Conservation (phyloP, 2,888 invertebrate genomes). For the Drepanosiphum platanoidis region DNA sequence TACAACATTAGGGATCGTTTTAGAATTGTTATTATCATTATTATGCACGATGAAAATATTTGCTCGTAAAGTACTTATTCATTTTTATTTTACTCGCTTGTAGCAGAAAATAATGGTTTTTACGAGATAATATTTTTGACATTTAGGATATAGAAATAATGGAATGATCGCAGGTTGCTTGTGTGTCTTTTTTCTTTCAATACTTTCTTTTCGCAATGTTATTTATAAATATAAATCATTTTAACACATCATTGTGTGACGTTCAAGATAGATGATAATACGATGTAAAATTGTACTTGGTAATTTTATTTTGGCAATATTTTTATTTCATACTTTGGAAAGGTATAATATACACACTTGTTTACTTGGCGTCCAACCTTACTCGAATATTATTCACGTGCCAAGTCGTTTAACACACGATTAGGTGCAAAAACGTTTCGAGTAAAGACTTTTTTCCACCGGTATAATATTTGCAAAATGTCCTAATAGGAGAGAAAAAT, state of each 20-base stretch:
- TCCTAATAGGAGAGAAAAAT: neutral
- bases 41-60: too few relatives aligned
- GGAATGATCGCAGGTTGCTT: neutral
- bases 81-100: neutral
- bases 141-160: too few relatives aligned
- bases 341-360: neutral
- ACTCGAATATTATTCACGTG: neutral
- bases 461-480: neutral
- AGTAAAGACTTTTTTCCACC: neutral
- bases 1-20: too few relatives aligned
- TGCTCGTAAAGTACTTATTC: too few relatives aligned
- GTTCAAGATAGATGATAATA: neutral
- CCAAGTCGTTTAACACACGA: conserved; percentile 25
- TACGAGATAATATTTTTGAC: neutral
- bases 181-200: neutral
- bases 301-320: conserved; percentile 6
- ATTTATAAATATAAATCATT: conserved; percentile 14
- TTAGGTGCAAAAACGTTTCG: neutral
- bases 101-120: neutral
- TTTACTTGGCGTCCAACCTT: conserved; percentile 1
- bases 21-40: too few relatives aligned
- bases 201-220: neutral
- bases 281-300: conserved; percentile 22
- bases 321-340: neutral
- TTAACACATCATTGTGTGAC: neutral